phyloP scores from a whole-genome alignment of 2,888 invertebrate species.

The Meta bourneti region DNA sequence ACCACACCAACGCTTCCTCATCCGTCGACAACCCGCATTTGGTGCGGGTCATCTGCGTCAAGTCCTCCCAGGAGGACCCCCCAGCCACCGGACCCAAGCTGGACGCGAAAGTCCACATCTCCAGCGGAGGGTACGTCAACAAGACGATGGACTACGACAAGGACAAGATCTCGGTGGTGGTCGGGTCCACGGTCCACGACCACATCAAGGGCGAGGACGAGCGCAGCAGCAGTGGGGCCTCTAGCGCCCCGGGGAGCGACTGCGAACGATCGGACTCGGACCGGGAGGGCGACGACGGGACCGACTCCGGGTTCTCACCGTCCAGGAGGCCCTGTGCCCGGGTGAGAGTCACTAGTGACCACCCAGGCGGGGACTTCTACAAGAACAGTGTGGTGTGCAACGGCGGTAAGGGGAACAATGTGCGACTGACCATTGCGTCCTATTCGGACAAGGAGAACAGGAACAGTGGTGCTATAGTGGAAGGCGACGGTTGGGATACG shows the following conservation, averaged over 20 bases:
- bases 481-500: conserved; percentile 66
- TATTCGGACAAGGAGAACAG: conserved; percentile 59
- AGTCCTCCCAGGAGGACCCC: conserved; percentile 10
- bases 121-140: conserved; percentile 7
- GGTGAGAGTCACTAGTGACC: conserved; percentile 44
- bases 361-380: conserved; percentile 1
- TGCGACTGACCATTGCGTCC: conserved; percentile 64
- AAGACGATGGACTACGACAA: conserved; percentile 46
- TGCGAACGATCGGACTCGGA: conserved; percentile 75
- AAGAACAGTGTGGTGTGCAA: conserved; percentile 44
- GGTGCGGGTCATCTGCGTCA: conserved; percentile 71
- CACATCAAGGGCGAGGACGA: conserved; percentile 70
- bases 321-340: conserved; percentile 42
- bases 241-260: conserved; percentile 76
- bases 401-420: conserved; percentile 52
- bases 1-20: conserved; percentile 50
- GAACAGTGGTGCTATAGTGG: neutral
- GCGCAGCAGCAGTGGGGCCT: conserved; percentile 76
- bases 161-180: conserved; percentile 71
- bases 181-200: conserved; percentile 48
- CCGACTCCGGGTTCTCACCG: conserved; percentile 71
- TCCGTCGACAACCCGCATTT: conserved; percentile 51
- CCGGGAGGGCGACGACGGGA: conserved; percentile 72
- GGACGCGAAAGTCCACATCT: neutral
- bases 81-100: neutral